Base-by-base conservation (phyloP, 2,797 vertebrate genomes). In the Prionace glauca region DNA sequence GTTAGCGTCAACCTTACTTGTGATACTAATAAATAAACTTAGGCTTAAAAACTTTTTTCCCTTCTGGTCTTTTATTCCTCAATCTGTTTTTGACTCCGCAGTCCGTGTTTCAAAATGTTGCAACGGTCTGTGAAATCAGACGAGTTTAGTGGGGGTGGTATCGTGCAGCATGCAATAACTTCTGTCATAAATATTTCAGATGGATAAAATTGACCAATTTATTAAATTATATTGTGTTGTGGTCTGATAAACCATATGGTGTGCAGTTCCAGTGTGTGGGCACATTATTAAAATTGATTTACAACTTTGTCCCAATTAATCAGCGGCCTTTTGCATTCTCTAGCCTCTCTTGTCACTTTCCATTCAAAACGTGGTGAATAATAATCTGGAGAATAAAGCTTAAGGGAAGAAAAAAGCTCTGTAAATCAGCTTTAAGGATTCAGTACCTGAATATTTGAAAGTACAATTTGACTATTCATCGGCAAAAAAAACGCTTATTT, bases 211-310 rank as follows among this genome's bases (percentile, higher is more conserved):
- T 67, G 90, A 67, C 65, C 36, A 92, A 90, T 90, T 88, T 88
- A 91, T 91, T 91, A 91, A 36, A 91, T 91, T 67, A 69, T 69
- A n/a, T 36, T 41, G 8, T 41, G n/a, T 67, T 84, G 62, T 11
- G 20, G 65, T 92, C n/a, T 69, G n/a, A 24, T 65, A 32, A 69
- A 92, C 62, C 20, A 69, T 92, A 92, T 92, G 90, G 90, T 69
- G 62, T 20, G 0, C 65, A 22, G n/a, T 41, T 69, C 24, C 65
- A 92, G 90, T 92, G 62, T 24, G 32, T 69, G 62, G 65, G 90
- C 62, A 67, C 62, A 92, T 92, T n/a, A 65, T 92, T 95, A 77
- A 95, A 60, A 77, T 32, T 95, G 93, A 95, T 95, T 95, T 77
- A 77, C 71, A 95, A 77, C 71, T 50, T 77, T 26, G 50, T 72